These are phyloP conservation scores for Octodon degus DNA, from an alignment of 2,113 vertebrate genomes.

Conservation along the genomic window DNA sequence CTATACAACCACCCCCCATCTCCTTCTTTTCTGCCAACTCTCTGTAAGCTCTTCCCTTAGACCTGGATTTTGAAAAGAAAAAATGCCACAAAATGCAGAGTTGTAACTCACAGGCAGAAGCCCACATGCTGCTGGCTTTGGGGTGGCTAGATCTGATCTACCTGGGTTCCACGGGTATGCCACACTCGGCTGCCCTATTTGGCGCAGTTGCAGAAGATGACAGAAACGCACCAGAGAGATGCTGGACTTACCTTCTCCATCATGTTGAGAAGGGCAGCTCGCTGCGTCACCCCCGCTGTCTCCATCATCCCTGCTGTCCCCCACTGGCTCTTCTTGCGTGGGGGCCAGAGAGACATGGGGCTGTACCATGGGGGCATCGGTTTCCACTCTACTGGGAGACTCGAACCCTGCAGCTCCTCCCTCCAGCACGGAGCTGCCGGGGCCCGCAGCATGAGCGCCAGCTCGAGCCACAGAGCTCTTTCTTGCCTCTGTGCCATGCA, in stretches of 20 bases:
- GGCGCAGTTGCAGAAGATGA: conserved; percentile 12
- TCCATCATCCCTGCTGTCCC: conserved; percentile 80
- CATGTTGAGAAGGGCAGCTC: conserved; percentile 85
- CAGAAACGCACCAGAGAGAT: conserved; percentile 27
- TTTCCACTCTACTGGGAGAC: conserved; percentile 78
- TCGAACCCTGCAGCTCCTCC: conserved; percentile 84
- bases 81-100: background rate
- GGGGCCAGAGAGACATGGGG: conserved; percentile 80
- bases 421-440: conserved; percentile 82
- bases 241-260: conserved; percentile 90
- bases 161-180: conserved; percentile 30
- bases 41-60: background rate
- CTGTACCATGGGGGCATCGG: conserved; percentile 84
- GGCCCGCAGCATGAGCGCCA: conserved; percentile 79
- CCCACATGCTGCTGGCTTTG: background rate
- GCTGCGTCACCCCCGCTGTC: conserved; percentile 83
- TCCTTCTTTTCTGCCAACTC: background rate
- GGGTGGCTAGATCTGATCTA: background rate
- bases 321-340: conserved; percentile 83
- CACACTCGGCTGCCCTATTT: background rate
- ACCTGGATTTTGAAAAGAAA: background rate
- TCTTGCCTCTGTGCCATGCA: conserved; percentile 75
- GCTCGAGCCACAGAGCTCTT: conserved; percentile 78
- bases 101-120: background rate
- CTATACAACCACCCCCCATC: background rate